phyloP scores from a whole-genome alignment of 2,888 invertebrate species.

The Tetrapedia diversipes region DNA sequence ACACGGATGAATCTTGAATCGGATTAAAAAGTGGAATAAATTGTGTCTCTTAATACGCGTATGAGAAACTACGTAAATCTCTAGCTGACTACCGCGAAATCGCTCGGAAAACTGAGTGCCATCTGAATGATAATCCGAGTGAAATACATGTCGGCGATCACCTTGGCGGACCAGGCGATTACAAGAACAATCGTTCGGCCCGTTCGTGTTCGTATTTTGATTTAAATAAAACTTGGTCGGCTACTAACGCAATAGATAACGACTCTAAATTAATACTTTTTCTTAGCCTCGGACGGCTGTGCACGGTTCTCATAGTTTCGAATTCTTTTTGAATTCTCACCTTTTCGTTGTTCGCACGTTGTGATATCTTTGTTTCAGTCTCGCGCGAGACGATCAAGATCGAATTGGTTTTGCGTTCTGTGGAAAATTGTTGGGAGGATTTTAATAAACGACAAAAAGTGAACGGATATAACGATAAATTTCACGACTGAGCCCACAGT shows the following conservation, averaged over 20 bases:
- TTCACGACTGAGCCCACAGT: constrained; percentile 31
- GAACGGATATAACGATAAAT: background rate
- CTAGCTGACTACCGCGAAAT: constrained; percentile 30
- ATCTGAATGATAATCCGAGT: constrained; percentile 8
- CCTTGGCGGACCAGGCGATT: background rate
- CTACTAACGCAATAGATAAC: constrained; percentile 30
- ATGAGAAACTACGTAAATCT: constrained; percentile 20
- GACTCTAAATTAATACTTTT: constrained; percentile 65
- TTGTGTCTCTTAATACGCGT: constrained; percentile 22
- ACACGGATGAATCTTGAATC: constrained; percentile 18
- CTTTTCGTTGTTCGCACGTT: constrained; percentile 4
- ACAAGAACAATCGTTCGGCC: constrained; percentile 15
- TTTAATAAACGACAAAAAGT: background rate
- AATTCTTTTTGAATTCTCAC: constrained; percentile 25
- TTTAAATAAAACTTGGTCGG: constrained; percentile 31
- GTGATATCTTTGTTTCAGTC: constrained; percentile 3
- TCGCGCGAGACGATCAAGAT: constrained; percentile 13
- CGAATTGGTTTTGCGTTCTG: background rate
- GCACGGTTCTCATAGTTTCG: constrained; percentile 29
- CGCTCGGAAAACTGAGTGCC: constrained; percentile 17
- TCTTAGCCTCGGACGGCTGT: constrained; percentile 74
- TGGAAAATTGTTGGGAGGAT: constrained; percentile 12
- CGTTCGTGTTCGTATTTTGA: constrained; percentile 10
- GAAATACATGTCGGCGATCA: no score
- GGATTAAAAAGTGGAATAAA: constrained; percentile 28